Conservation (phyloP, 2,113 vertebrate genomes). For the Cebus imitator region DNA sequence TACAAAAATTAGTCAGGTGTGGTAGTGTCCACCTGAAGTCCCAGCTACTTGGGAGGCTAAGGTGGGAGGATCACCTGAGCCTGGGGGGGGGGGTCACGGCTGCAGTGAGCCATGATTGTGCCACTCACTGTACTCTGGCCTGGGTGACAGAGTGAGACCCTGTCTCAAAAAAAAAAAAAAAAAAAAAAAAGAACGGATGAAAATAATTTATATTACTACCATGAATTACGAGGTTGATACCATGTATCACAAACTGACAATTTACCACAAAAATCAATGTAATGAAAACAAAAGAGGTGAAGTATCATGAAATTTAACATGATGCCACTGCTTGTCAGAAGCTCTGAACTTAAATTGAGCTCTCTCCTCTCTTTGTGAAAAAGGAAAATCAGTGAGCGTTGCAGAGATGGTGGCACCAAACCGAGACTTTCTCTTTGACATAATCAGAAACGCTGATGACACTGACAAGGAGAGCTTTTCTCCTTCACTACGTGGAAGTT, state of each 20-base stretch:
- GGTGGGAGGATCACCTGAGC: too few species aligned
- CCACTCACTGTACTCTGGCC: too few species aligned
- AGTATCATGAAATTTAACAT: background rate
- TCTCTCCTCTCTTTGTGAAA: background rate
- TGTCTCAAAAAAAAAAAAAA: too few species aligned
- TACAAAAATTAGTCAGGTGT: too few species aligned
- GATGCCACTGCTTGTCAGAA: background rate
- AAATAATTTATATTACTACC: background rate
- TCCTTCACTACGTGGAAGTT: background rate
- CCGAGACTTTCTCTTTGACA: background rate
- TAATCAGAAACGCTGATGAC: background rate
- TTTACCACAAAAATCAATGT: background rate
- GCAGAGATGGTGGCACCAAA: background rate
- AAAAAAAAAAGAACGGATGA: background rate
- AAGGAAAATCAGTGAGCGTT: background rate
- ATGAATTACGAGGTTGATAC: background rate
- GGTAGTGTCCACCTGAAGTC: too few species aligned
- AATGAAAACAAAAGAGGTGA: background rate
- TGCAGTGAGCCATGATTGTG: too few species aligned
- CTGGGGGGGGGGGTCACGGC: too few species aligned
- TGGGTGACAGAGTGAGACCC: too few species aligned
- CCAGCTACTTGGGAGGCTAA: too few species aligned
- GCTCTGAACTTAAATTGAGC: background rate
- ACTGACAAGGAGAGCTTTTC: background rate
- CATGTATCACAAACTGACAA: background rate